Base-by-base conservation (phyloP, 2,113 vertebrate genomes). In the Tricholaema leucomelas region DNA sequence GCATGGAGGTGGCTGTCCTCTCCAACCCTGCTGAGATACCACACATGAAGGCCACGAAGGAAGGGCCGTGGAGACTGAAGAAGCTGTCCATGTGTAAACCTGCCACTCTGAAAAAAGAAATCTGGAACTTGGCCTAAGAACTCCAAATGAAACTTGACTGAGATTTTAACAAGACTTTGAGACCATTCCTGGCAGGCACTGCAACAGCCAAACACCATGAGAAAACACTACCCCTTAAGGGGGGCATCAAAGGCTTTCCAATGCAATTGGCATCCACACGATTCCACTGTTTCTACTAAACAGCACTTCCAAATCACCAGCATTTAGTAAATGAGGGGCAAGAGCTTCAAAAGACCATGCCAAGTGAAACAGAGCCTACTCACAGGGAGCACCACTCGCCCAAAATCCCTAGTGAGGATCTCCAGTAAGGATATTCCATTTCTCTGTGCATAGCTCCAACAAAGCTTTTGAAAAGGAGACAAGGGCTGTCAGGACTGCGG, bases 31-130 rank as follows among this genome's bases (percentile, higher is more conserved):
- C 40, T 35, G 46, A 50, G 54, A 10, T 10, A 44, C 5, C 63
- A 12, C 1, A 0, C 7, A 44, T 23, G 63, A 54, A 3, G 24
- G 21, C 19, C 6, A 0, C 2, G 48, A 63, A 36, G 46, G n/a
- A 54, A 14, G 18, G 40, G n/a, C 35, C 38, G 16, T 0, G 1
- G 56, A 50, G 65, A 17, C 35, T 48, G 46, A 36, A 73, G 56
- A 67, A 54, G 8, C 5, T 73, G 67, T 54, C 18, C 24, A 13
- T 3, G 8, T 8, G 11, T 38, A 65, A 91, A 80, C n/a, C 31
- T 54, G 27, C 8, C 50, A 58, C 9, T 13, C 1, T 58, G 59
- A 52, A 18, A 44, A 73, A 54, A 15, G 25, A 33, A 42, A 38
- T 25, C 27, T 44, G 44, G 63, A 69, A 58, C 35, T 31, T 69